Evolutionary conservation across 2,113 vertebrate genomes (phyloP).

Genomic region (Pantherophis guttatus): DNA sequence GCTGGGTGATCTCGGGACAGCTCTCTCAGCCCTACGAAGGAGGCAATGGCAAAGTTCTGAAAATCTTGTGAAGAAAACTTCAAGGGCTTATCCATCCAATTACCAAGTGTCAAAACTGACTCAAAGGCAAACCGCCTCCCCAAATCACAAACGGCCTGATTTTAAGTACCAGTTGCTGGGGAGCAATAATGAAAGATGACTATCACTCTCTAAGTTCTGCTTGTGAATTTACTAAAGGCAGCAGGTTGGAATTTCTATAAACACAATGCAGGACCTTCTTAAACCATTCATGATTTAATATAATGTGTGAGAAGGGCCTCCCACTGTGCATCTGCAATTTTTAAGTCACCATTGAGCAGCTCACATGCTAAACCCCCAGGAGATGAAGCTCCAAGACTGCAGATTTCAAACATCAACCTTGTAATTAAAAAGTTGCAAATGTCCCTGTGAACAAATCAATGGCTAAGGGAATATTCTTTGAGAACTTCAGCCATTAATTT

Average conservation of each 20-base stretch:
- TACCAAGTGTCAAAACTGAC: not conserved
- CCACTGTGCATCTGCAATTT: not conserved
- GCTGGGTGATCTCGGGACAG: not conserved
- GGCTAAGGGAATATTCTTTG: not conserved
- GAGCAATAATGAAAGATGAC: not conserved
- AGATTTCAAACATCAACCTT: not conserved
- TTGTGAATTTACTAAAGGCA: not conserved
- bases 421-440: not conserved
- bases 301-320: not conserved
- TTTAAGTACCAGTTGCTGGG: not conserved
- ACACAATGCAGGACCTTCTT: not conserved
- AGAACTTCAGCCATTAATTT: not conserved
- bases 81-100: not conserved
- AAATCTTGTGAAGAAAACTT: not conserved
- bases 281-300: not conserved
- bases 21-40: not conserved
- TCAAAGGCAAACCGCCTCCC: not conserved
- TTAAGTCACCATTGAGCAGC: not conserved
- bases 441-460: not conserved
- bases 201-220: not conserved
- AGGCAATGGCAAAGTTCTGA: not conserved
- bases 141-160: not conserved
- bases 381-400: not conserved
- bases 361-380: not conserved
- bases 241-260: not conserved